Percentiles rank a stretch among this genome's conserved stretches.
These are phyloP conservation scores for Sympetrum striolatum DNA, from an alignment of 2,888 invertebrate genomes.

Conservation along the genomic window DNA sequence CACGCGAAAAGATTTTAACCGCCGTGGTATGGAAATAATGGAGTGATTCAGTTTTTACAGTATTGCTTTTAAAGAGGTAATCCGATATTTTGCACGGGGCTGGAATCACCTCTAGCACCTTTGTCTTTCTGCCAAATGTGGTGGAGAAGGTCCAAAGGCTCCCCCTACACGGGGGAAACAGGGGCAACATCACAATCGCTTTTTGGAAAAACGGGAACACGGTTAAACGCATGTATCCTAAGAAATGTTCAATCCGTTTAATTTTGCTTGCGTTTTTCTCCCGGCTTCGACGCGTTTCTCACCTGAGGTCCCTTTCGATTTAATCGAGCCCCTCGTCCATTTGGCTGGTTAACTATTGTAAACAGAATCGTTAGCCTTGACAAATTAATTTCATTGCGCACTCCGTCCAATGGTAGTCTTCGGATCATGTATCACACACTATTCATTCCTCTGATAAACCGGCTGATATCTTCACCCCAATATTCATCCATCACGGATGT, in stretches of 20 bases:
- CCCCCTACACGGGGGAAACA: neutral
- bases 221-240: neutral
- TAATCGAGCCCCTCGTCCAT: no score
- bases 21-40: neutral
- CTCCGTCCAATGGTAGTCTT: no score
- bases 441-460: no score
- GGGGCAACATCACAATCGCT: neutral
- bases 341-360: no score
- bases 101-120: neutral
- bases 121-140: neutral
- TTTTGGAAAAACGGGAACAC: neutral
- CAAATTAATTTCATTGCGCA: no score
- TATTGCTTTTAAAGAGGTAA: constrained; percentile 21
- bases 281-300: neutral
- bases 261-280: neutral
- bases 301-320: no score
- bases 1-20: no score
- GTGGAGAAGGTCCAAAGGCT: neutral
- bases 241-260: neutral
- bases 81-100: constrained; percentile 5
- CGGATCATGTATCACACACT: no score
- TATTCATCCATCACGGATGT: no score
- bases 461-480: no score
- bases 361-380: no score
- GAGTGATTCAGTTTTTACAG: neutral